A percentile compares a stretch with the other conserved stretches of the same genome.
phyloP scores from a whole-genome alignment of 2,797 vertebrate species.

The Lithobates sylvaticus region DNA sequence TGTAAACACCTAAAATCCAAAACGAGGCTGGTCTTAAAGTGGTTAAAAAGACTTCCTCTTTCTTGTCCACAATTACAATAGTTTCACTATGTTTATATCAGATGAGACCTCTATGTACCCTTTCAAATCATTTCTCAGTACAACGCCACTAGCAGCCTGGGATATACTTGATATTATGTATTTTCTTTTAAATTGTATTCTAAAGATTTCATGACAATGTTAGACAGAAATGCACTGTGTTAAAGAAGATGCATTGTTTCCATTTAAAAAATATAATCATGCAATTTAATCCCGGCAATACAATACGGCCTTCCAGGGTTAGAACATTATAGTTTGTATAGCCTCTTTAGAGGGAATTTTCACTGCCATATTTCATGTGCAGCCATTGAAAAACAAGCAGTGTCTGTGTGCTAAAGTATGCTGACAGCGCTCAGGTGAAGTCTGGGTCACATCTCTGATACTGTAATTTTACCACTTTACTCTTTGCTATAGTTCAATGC shows the following conservation, averaged over 20 bases:
- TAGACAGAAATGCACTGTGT: background rate
- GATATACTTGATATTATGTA: background rate
- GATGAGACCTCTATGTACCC: background rate
- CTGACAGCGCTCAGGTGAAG: slow-evolving; percentile 66
- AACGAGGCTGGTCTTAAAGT: no score
- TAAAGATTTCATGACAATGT: background rate
- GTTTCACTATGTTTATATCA: background rate
- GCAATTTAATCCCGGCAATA: slow-evolving; percentile 8
- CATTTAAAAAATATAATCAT: slow-evolving; percentile 20
- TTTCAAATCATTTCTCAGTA: background rate
- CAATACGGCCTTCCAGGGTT: slow-evolving; percentile 23
- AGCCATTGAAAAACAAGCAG: slow-evolving; percentile 48
- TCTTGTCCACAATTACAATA: no score
- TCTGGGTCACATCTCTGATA: slow-evolving; percentile 62
- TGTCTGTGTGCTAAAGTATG: slow-evolving; percentile 67
- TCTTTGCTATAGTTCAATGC: slow-evolving; percentile 51
- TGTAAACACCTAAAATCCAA: no score
- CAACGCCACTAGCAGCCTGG: background rate
- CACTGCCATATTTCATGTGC: slow-evolving; percentile 44
- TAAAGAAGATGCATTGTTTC: slow-evolving; percentile 2
- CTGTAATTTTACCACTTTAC: slow-evolving; percentile 47
- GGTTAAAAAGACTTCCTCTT: no score
- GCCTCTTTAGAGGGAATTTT: slow-evolving; percentile 45
- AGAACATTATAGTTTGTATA: slow-evolving; percentile 21
- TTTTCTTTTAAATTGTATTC: background rate